A percentile compares a stretch with the other conserved stretches of the same genome.
phyloP scores from a whole-genome alignment of 1,140 invertebrate species.

The Pseudomyrmex dendroicus region DNA sequence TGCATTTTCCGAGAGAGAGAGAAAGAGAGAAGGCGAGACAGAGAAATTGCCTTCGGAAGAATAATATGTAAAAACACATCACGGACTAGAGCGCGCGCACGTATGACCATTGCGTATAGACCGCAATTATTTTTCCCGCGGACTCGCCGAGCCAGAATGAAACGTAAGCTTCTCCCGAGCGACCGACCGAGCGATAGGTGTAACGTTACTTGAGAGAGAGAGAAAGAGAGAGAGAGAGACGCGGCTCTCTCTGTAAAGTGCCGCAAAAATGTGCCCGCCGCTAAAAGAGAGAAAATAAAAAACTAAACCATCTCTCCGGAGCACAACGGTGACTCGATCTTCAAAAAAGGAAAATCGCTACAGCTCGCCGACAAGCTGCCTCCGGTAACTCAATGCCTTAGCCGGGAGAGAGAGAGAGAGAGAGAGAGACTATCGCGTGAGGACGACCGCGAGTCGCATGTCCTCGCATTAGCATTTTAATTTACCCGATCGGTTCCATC shows the following conservation, averaged over 20 bases:
- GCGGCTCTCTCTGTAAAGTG: constrained; percentile 54
- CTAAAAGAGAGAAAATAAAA: constrained; percentile 20
- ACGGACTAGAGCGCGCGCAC: constrained; percentile 5
- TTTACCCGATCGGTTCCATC: neutral
- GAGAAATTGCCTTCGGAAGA: constrained; percentile 46
- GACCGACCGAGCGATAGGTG: constrained; percentile 45
- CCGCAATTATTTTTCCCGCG: constrained; percentile 72
- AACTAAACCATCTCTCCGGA: neutral
- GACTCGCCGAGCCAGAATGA: constrained; percentile 71
- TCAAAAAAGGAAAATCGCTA: constrained; percentile 18
- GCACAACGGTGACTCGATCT: constrained; percentile 24
- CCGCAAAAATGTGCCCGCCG: constrained; percentile 53
- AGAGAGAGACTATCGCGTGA: neutral
- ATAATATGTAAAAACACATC: constrained; percentile 63
- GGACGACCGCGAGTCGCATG: neutral
- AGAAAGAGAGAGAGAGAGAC: too few species aligned
- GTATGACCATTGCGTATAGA: constrained; percentile 63
- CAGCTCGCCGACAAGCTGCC: neutral
- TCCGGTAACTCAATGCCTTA: constrained; percentile 34
- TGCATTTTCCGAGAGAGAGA: constrained; percentile 50
- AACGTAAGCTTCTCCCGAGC: constrained; percentile 67
- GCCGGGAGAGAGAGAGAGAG: neutral
- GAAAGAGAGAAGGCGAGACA: too few species aligned
- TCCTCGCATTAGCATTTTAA: neutral
- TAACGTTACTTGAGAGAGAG: constrained; percentile 65